phyloP scores from a whole-genome alignment of 2,888 invertebrate genomes.

The Ypsolopha sequella region DNA sequence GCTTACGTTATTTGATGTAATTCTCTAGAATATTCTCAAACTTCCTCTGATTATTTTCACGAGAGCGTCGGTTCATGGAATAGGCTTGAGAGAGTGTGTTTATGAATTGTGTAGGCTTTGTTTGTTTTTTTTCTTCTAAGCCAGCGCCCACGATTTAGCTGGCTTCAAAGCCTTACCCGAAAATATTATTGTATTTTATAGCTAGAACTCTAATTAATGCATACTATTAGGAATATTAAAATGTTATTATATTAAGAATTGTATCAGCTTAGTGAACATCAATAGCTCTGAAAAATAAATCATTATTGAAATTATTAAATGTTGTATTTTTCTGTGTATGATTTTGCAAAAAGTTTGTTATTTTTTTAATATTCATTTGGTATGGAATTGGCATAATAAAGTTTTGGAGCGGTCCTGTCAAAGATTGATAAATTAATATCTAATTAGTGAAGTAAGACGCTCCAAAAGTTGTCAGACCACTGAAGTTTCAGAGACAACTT shows the following conservation, averaged over 20 bases:
- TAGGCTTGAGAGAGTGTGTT: slow-evolving; percentile 8
- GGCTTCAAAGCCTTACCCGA: slow-evolving; percentile 39
- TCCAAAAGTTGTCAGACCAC: not conserved
- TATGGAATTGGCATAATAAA: not conserved
- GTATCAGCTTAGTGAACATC: slow-evolving; percentile 71
- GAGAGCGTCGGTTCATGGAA: slow-evolving; percentile 17
- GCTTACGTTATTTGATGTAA: not conserved
- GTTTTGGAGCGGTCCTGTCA: not conserved
- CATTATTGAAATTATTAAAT: slow-evolving; percentile 69
- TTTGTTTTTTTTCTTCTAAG: slow-evolving; percentile 13
- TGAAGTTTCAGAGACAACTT: not conserved
- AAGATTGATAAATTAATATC: not conserved
- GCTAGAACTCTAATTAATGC: slow-evolving; percentile 70
- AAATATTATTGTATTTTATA: slow-evolving; percentile 65
- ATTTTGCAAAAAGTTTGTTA: not conserved
- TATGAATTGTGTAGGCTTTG: slow-evolving; percentile 17
- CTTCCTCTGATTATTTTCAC: slow-evolving; percentile 5
- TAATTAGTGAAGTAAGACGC: not conserved
- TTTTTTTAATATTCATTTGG: not conserved
- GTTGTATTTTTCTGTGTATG: slow-evolving; percentile 41
- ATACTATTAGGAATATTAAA: slow-evolving; percentile 67
- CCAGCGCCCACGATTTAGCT: slow-evolving; percentile 31
- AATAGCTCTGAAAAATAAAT: slow-evolving; percentile 68
- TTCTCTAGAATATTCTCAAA: slow-evolving; percentile 10
- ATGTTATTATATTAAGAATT: slow-evolving; percentile 68